A percentile compares a stretch with the other conserved stretches of the same genome.
Evolutionary conservation across 2,888 invertebrate genomes (phyloP).

Genomic region (Fragum whitleyi): DNA sequence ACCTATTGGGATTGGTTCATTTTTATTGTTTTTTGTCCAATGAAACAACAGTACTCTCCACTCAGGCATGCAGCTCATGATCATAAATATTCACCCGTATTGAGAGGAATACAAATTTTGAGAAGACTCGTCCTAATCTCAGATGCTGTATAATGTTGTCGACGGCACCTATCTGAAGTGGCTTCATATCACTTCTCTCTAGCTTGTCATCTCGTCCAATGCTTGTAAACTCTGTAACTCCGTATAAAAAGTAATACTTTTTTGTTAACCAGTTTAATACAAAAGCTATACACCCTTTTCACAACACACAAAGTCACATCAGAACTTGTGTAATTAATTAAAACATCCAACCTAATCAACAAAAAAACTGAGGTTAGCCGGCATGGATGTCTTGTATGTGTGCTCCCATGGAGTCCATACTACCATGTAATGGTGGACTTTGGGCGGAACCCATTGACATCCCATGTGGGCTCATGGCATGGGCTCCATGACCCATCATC

Average conservation of each 20-base stretch:
- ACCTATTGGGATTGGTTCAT: not conserved
- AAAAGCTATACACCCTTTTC: slow-evolving; percentile 57
- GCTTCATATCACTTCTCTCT: not conserved
- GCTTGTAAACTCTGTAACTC: slow-evolving; percentile 24
- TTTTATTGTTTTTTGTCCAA: not conserved
- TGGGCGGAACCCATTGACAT: slow-evolving; percentile 84
- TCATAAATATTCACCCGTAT: slow-evolving; percentile 66
- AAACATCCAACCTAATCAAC: slow-evolving; percentile 39
- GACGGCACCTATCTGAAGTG: slow-evolving; percentile 3
- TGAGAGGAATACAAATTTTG: slow-evolving; percentile 55
- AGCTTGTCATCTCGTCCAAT: not conserved
- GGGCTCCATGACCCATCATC: slow-evolving; percentile 85
- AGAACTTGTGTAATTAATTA: slow-evolving; percentile 34
- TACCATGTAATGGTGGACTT: slow-evolving; percentile 85
- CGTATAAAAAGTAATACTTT: slow-evolving; percentile 23
- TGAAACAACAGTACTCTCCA: slow-evolving; percentile 10
- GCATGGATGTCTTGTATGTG: slow-evolving; percentile 85
- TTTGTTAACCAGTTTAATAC: slow-evolving; percentile 55
- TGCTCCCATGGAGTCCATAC: slow-evolving; percentile 83
- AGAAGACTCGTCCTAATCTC: slow-evolving; percentile 29
- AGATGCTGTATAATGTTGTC: slow-evolving; percentile 20
- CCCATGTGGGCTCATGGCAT: slow-evolving; percentile 85
- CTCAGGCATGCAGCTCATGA: slow-evolving; percentile 20
- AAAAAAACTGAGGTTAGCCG: slow-evolving; percentile 65
- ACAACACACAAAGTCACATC: slow-evolving; percentile 50